Base-by-base conservation (phyloP, 2,888 invertebrate species). In the Acanthopleura granulata region DNA sequence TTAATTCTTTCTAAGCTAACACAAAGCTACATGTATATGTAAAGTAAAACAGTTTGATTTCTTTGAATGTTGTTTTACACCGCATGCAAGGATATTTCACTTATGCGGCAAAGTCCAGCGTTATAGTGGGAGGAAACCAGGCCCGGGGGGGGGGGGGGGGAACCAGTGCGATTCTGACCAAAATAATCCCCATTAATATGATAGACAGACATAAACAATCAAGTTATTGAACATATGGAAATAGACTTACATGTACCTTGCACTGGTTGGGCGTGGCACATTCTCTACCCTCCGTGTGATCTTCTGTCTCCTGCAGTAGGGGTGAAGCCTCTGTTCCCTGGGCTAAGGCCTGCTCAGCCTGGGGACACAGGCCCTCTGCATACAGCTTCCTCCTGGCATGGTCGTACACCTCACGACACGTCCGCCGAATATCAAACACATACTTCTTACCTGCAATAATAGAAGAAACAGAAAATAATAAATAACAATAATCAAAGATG, bases 341-440 rank as follows among this genome's bases (percentile, higher is more conserved):
- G 25, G 22, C 69, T 25, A 16, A 29, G 69, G 18, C 18, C 22
- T 69, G 16, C 22, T 69, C 18, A 16, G 40, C 18, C 3, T 22
- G 18, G 3, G 40, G 22, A 16, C 22, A 18, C 18, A 49, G 40
- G 14, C 25, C 18, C 3, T 71, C n/a, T 40, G 92, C 91, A 84
- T 94, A 95, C 75, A 95, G 92, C 30, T 94, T 94, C 76, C 96
- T 92, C 0, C 96, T 92, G 0, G 96, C 96, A 87, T 95, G 94
- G 92, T 97, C 97, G 91, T 96, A 95, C 73, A 96, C 96, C 91
- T 97, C 96, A 81, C 96, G 93, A 84, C 95, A 95, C 62, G 97
- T 97, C 85, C 95, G 93, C 74, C 95, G 93, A 83, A 97, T 96
- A 91, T 97, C 96, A 91, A 97, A 97, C 81, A 96, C 95, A 91